phyloP scores from a whole-genome alignment of 2,113 vertebrate species.

The Cromileptes altivelis region DNA sequence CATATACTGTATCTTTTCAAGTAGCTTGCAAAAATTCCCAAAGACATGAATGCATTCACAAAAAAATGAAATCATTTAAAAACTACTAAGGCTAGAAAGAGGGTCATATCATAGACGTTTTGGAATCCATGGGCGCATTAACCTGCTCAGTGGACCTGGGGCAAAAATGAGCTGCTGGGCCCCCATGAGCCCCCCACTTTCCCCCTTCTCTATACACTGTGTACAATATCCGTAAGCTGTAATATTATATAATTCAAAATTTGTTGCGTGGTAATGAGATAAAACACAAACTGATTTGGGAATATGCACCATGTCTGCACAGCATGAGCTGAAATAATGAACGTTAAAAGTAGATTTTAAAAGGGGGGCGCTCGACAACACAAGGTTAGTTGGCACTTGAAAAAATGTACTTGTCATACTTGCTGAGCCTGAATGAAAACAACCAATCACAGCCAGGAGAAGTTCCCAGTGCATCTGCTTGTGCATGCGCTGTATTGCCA shows the following conservation, averaged over 20 bases:
- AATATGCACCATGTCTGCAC: background rate
- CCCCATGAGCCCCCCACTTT: background rate
- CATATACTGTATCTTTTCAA: background rate
- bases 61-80: background rate
- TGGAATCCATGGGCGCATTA: background rate
- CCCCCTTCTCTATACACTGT: background rate
- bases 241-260: background rate
- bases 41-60: conserved; percentile 4
- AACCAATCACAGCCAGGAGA: too few species aligned
- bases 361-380: too few species aligned
- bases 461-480: too few species aligned
- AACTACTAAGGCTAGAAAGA: background rate
- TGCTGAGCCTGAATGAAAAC: too few species aligned
- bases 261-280: background rate
- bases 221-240: background rate
- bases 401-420: too few species aligned
- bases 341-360: too few species aligned
- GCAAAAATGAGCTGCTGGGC: background rate
- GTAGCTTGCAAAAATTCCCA: background rate
- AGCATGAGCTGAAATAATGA: too few species aligned
- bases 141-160: background rate
- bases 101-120: background rate
- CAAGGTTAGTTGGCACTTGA: too few species aligned
- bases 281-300: background rate
- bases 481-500: too few species aligned